These are phyloP conservation scores for Thera obeliscata DNA, from an alignment of 2,888 invertebrate genomes.

Conservation along the genomic window DNA sequence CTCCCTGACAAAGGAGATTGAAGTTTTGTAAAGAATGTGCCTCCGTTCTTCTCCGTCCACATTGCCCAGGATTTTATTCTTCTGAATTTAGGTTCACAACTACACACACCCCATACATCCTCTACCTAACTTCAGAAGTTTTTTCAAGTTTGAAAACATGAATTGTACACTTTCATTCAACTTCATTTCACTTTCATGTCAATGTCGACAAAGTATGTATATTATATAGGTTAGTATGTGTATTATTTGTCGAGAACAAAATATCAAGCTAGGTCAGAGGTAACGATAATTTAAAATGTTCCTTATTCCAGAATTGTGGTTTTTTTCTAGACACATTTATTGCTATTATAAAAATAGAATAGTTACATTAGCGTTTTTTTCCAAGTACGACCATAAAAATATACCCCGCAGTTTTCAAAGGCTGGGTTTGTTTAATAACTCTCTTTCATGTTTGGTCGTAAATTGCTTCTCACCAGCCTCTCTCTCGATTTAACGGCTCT, in stretches of 20 bases:
- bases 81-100: background rate
- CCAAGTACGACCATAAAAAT: constrained; percentile 52
- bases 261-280: no score
- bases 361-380: constrained; percentile 13
- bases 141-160: no score
- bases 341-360: constrained; percentile 1
- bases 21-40: constrained; percentile 43
- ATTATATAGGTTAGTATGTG: no score
- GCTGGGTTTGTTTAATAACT: constrained; percentile 61
- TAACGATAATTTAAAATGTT: background rate
- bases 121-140: no score
- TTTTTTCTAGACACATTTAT: background rate
- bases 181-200: no score
- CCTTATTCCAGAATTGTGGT: background rate
- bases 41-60: constrained; percentile 7
- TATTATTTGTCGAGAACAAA: no score
- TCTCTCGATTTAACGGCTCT: constrained; percentile 63
- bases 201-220: no score
- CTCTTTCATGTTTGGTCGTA: constrained; percentile 65
- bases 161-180: no score
- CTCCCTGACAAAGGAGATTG: constrained; percentile 50
- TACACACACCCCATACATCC: no score
- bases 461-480: constrained; percentile 64
- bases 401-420: constrained; percentile 54
- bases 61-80: constrained; percentile 1